Conservation (phyloP, 2,797 vertebrate species). For the Odontamblyopus rebecca region DNA sequence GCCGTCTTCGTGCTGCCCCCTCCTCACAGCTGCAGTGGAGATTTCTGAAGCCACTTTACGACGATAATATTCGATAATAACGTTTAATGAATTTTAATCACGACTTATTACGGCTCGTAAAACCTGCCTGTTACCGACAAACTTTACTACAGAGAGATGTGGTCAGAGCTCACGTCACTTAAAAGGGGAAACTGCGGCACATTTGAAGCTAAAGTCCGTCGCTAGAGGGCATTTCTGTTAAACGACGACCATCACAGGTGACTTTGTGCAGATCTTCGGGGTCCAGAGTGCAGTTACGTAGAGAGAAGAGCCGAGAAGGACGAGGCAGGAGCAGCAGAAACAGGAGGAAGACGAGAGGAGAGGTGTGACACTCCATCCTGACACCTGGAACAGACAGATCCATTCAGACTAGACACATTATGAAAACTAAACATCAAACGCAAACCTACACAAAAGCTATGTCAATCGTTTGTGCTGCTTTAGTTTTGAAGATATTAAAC, state of each 20-base stretch:
- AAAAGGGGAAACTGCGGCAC: too few species aligned
- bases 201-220: too few species aligned
- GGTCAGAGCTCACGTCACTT: conserved; percentile 44
- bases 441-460: too few species aligned
- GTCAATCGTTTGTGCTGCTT: too few species aligned
- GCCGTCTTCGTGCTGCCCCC: conserved; percentile 29
- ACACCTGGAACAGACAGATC: not conserved
- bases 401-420: too few species aligned
- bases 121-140: conserved; percentile 55
- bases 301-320: not conserved
- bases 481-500: too few species aligned
- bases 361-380: not conserved
- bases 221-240: not conserved
- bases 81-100: conserved; percentile 53
- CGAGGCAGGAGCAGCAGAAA: conserved; percentile 3
- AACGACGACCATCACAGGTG: not conserved
- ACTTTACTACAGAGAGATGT: conserved; percentile 50
- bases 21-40: conserved; percentile 55
- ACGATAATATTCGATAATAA: conserved; percentile 63
- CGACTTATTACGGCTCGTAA: conserved; percentile 69
- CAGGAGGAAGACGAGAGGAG: not conserved
- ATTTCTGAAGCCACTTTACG: conserved; percentile 61
- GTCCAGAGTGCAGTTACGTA: not conserved
- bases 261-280: not conserved
- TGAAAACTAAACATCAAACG: too few species aligned